These are phyloP conservation scores for Cranoglanis bouderius DNA, from an alignment of 2,113 vertebrate genomes.

Conservation along the genomic window DNA sequence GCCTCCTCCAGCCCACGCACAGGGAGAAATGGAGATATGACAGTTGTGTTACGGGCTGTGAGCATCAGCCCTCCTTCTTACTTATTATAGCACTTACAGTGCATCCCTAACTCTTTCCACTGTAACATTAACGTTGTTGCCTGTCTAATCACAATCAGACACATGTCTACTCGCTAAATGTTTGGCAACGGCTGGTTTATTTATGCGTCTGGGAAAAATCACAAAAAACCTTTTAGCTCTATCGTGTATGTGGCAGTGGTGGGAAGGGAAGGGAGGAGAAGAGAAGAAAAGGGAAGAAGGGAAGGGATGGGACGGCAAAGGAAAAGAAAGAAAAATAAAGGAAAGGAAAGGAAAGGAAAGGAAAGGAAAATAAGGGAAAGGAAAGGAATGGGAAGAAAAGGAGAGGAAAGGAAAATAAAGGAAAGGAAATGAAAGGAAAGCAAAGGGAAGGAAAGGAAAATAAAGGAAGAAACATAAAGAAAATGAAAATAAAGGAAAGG, in stretches of 20 bases:
- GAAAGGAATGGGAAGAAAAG: neutral
- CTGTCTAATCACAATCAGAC: neutral
- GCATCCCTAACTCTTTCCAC: conserved; percentile 7
- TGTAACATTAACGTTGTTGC: neutral
- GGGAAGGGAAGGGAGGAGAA: neutral
- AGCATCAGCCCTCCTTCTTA: neutral
- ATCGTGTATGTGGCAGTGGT: neutral
- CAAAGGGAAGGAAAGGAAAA: no score
- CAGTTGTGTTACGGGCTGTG: conserved; percentile 16
- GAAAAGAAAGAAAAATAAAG: neutral
- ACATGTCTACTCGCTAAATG: neutral
- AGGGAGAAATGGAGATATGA: conserved; percentile 31
- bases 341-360: neutral
- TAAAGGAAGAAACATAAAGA: no score
- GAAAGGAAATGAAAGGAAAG: no score
- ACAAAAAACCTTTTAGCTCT: neutral
- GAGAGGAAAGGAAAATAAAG: neutral
- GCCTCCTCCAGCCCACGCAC: conserved; percentile 19
- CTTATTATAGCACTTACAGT: conserved; percentile 17
- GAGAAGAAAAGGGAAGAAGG: neutral
- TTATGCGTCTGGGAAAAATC: neutral
- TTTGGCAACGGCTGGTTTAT: neutral
- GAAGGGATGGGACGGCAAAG: neutral
- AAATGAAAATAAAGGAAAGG: no score
- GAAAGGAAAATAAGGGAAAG: no score